Base-by-base conservation (phyloP, 2,888 invertebrate genomes). In the Polyploca ridens region DNA sequence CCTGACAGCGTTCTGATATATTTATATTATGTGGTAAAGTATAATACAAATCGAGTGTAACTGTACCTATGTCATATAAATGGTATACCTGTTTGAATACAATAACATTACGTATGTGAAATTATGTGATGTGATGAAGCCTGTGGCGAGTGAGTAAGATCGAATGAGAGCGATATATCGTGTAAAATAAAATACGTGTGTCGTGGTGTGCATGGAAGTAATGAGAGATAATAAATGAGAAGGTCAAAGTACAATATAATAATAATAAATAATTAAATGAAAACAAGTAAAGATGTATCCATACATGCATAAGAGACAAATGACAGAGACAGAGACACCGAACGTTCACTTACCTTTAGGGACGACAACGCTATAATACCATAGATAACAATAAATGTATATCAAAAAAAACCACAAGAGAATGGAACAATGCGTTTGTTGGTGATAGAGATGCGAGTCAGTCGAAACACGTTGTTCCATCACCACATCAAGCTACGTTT, bases 121-220 rank as follows among this genome's bases (percentile, higher is more conserved):
- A 27, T 27, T 1, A 76, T 81, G 82, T 80, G 71, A 80, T 85
- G 86, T 86, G 73, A 82, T 87, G 89, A 85, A 84, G 85, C 85
- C 78, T 76, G 76, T 77, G 78, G 79, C 81, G 82, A 75, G 84
- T 82, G 85, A 76, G 74, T 79, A 76, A 77, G 73, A 81, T 79
- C 79, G 83, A 80, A 87, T 90, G 89, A 88, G 79, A 76, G 81
- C 79, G 83, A 87, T 83, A 84, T 81, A 75, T 69, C 72, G 70
- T 80, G 84, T 87, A 75, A 83, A 79, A 82, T 74, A 83, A 76
- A 80, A 86, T 77, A 54, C 78, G 83, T 81, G 89, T 92, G 82
- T 88, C 70, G 85, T 89, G 89, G 87, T 90, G 90, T 89, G 87
- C 89, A 88, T 90, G 90, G 86, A 88, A 82, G 83, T 84, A 76